These are phyloP conservation scores for Noctua comes DNA, from an alignment of 2,888 invertebrate species.

Conservation along the genomic window DNA sequence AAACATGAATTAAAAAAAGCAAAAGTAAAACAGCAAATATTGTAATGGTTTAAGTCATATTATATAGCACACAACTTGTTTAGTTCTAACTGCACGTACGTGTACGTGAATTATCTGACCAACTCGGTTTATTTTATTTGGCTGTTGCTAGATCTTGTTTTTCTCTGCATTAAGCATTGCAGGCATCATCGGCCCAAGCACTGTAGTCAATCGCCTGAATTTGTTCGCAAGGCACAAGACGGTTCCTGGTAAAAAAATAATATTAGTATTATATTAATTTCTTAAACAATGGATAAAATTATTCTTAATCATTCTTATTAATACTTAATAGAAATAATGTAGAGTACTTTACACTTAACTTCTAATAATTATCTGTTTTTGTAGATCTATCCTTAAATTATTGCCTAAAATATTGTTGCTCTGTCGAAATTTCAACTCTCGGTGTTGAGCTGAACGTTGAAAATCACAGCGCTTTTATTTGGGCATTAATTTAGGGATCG, in stretches of 20 bases:
- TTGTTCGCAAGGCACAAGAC: slow-evolving; percentile 15
- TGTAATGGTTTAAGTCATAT: not conserved
- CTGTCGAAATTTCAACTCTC: not conserved
- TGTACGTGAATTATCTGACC: not conserved
- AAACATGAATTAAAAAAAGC: not conserved
- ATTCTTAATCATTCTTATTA: too few relatives aligned
- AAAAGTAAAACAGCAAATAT: not conserved
- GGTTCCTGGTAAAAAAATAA: slow-evolving; percentile 37
- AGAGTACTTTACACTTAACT: not conserved
- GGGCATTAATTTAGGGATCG: not conserved
- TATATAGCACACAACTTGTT: not conserved
- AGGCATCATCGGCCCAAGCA: slow-evolving; percentile 31
- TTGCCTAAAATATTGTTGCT: not conserved
- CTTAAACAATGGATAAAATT: too few relatives aligned
- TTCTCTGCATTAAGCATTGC: not conserved
- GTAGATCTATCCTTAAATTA: too few relatives aligned
- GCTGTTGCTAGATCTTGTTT: not conserved
- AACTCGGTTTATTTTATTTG: not conserved
- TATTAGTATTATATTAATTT: not conserved
- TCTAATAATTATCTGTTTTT: not conserved
- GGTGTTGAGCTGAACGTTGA: not conserved
- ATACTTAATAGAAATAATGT: not conserved
- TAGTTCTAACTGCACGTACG: not conserved
- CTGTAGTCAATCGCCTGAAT: slow-evolving; percentile 27
- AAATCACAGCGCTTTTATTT: not conserved